These are phyloP conservation scores for Amiota minor DNA, from an alignment of 2,888 invertebrate species.

Conservation along the genomic window DNA sequence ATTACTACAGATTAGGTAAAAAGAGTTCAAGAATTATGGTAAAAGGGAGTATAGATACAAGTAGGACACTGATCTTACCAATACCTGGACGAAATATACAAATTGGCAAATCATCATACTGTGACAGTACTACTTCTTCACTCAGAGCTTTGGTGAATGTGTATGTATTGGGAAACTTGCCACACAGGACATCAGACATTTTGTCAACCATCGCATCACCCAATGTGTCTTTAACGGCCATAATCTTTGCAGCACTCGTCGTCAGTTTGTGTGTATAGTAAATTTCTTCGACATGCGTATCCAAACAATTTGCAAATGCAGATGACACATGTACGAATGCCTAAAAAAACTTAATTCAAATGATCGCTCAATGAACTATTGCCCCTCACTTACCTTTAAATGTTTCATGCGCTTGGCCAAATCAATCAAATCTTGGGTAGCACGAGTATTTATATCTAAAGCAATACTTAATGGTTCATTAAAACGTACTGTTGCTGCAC, in stretches of 20 bases:
- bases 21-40: background rate
- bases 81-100: slow-evolving; percentile 83
- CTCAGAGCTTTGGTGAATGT: slow-evolving; percentile 82
- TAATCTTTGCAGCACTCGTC: slow-evolving; percentile 67
- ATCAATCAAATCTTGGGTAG: slow-evolving; percentile 78
- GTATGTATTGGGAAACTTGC: slow-evolving; percentile 80
- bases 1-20: slow-evolving; percentile 67
- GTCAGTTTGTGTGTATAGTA: slow-evolving; percentile 70
- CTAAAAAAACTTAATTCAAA: slow-evolving; percentile 53
- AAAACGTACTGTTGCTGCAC: slow-evolving; percentile 90
- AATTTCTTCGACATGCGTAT: slow-evolving; percentile 69
- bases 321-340: slow-evolving; percentile 80
- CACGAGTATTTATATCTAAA: slow-evolving; percentile 80
- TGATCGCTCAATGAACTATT: background rate
- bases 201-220: slow-evolving; percentile 69
- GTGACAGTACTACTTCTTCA: slow-evolving; percentile 77
- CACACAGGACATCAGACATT: slow-evolving; percentile 60
- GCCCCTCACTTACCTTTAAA: slow-evolving; percentile 75
- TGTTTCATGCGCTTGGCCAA: slow-evolving; percentile 78
- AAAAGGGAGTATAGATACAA: background rate
- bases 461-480: slow-evolving; percentile 81
- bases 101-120: slow-evolving; percentile 77
- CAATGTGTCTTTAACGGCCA: slow-evolving; percentile 63
- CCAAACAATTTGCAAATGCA: slow-evolving; percentile 79
- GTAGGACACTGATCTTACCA: slow-evolving; percentile 69